A percentile compares a stretch with the other conserved stretches of the same genome.
Evolutionary conservation across 2,113 vertebrate genomes (phyloP).

Genomic region (Crotalus viridis): DNA sequence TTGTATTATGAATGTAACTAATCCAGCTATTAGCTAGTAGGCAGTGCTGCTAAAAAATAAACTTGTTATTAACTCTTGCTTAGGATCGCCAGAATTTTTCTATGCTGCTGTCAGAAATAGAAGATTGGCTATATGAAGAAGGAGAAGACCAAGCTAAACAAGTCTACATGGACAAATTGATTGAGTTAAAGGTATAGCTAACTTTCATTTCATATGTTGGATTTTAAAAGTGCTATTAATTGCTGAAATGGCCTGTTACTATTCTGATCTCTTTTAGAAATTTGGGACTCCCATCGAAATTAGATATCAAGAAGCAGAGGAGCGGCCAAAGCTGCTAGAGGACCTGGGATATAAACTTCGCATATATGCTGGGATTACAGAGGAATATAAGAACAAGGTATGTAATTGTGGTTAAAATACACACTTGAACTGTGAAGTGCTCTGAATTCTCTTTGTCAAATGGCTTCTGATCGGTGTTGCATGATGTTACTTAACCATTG

Average conservation of each 20-base stretch:
- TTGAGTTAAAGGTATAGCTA: conserved; percentile 85
- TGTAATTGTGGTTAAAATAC: background rate
- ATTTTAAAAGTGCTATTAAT: background rate
- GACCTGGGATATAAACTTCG: conserved; percentile 81
- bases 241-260: background rate
- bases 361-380: conserved; percentile 72
- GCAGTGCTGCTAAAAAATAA: background rate
- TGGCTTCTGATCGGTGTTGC: background rate
- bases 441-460: background rate
- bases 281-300: conserved; percentile 68
- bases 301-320: conserved; percentile 78
- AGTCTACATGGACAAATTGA: conserved; percentile 92
- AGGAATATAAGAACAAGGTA: conserved; percentile 85
- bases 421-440: background rate
- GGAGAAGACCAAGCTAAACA: conserved; percentile 97
- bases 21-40: background rate
- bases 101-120: conserved; percentile 89
- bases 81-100: conserved; percentile 88
- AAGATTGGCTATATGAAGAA: conserved; percentile 96
- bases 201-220: background rate
- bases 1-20: background rate
- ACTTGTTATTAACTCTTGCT: background rate
- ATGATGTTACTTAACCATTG: background rate
- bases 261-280: conserved; percentile 67
- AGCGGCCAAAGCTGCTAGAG: conserved; percentile 89